Percentiles rank a stretch among this genome's conserved stretches.
These are phyloP conservation scores for Falco punctatus DNA, from an alignment of 2,113 vertebrate species.

Conservation along the genomic window DNA sequence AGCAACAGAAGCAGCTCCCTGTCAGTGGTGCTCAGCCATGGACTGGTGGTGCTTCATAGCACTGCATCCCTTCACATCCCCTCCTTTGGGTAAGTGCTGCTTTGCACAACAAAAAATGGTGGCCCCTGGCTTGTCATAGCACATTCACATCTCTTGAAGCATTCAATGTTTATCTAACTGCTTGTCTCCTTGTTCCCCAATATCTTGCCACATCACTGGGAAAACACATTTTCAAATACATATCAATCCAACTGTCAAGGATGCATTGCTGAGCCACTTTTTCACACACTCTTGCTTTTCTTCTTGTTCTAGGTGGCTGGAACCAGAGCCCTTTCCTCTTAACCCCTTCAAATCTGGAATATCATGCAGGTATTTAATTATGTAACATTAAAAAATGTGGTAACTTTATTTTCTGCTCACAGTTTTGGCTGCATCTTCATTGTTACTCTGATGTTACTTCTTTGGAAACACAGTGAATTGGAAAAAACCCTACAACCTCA, in stretches of 20 bases:
- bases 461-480: not conserved
- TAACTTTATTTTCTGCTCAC: not conserved
- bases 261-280: not conserved
- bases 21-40: not conserved
- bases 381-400: too few relatives aligned
- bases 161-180: not conserved
- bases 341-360: not conserved
- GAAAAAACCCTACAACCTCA: not conserved
- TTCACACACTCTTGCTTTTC: not conserved
- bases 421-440: not conserved
- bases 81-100: not conserved
- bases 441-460: not conserved
- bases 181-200: not conserved
- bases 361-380: not conserved
- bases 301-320: not conserved
- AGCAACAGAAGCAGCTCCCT: not conserved
- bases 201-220: not conserved
- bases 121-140: not conserved
- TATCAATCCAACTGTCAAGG: not conserved
- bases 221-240: not conserved
- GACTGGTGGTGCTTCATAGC: not conserved
- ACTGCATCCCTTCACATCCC: not conserved
- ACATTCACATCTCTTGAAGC: not conserved
- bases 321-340: not conserved
- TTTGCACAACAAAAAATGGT: not conserved